phyloP scores from a whole-genome alignment of 2,113 vertebrate species.

The rat (Rattus norvegicus) region GRCr8 NC_086020.1:95827001-95827500 shows the following conservation, averaged over 20 bases:
- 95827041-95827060: neutral
- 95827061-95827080: conserved; percentile 48
- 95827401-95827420: neutral
- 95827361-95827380: neutral
- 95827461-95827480: neutral
- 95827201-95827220: neutral
- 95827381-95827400: neutral
- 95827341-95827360: neutral
- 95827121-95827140: neutral
- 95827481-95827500: neutral
- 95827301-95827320: conserved; percentile 4
- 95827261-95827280: neutral
- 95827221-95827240: neutral
- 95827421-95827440: neutral
- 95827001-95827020: neutral
- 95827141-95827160: neutral
- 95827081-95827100: conserved; percentile 2
- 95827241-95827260: neutral
- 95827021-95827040: conserved; percentile 56
- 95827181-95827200: neutral
- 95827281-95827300: neutral
- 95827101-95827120: conserved; percentile 61
- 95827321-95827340: neutral
- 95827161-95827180: neutral
- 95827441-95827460: neutral